Evolutionary conservation across 1,140 invertebrate genomes (phyloP).

Genomic region (Tribolium madens): DNA sequence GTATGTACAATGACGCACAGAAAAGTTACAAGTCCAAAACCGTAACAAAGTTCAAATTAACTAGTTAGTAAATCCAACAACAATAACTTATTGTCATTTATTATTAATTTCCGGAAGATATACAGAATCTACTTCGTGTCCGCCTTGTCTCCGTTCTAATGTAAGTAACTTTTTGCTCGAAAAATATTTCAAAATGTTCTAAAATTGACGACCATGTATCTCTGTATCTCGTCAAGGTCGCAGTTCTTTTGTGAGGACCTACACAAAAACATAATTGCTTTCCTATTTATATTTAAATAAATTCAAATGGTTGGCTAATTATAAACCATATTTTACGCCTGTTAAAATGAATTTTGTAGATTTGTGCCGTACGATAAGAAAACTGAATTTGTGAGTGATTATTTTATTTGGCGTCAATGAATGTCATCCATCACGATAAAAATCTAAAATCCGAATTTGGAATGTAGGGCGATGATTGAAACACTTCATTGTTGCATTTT

Average conservation of each 20-base stretch:
- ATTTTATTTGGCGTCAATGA: background rate
- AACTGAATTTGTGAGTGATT: background rate
- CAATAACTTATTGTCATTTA: background rate
- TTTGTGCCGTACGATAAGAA: background rate
- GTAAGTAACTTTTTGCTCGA: background rate
- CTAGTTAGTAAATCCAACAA: background rate
- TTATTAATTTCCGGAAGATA: background rate
- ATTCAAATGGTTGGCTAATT: background rate
- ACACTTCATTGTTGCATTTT: background rate
- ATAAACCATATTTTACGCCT: background rate
- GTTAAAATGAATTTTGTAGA: background rate
- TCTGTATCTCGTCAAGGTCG: conserved; percentile 4
- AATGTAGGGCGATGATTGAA: background rate
- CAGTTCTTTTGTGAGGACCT: conserved; percentile 10
- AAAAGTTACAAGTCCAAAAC: background rate
- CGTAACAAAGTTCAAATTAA: background rate
- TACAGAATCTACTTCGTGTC: background rate
- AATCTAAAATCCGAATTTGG: background rate
- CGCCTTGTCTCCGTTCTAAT: background rate
- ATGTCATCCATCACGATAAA: background rate
- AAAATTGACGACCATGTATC: background rate
- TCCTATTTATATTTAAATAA: conserved; percentile 3
- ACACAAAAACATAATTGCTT: conserved; percentile 15
- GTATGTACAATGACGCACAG: background rate
- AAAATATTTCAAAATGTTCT: conserved; percentile 1